A percentile compares a stretch with the other conserved stretches of the same genome.
These are phyloP conservation scores for Himalopsyche phryganea DNA, from an alignment of 1,140 invertebrate genomes.

Conservation along the genomic window DNA sequence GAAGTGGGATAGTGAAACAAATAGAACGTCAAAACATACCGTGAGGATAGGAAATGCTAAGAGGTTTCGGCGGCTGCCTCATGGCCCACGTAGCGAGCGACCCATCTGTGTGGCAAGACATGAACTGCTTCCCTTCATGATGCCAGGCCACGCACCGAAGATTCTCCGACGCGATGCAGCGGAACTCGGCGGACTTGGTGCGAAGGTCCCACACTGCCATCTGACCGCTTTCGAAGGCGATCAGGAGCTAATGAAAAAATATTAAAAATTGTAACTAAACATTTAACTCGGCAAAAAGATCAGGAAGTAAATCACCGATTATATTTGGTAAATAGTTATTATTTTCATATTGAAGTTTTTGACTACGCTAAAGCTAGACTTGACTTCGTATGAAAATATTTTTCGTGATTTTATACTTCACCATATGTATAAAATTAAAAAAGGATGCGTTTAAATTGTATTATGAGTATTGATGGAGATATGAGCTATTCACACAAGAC, in stretches of 20 bases:
- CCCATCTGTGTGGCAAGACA: slow-evolving; percentile 94
- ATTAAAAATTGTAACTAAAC: too few species aligned
- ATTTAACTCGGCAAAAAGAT: too few species aligned
- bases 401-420: too few species aligned
- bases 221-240: slow-evolving; percentile 93
- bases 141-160: slow-evolving; percentile 92
- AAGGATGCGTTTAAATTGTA: too few species aligned
- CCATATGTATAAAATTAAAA: too few species aligned
- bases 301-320: too few species aligned
- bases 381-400: too few species aligned
- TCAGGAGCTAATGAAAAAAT: slow-evolving; percentile 72
- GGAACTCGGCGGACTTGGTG: slow-evolving; percentile 73
- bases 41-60: slow-evolving; percentile 83
- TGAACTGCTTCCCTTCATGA: slow-evolving; percentile 96
- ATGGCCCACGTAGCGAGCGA: slow-evolving; percentile 90
- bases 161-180: slow-evolving; percentile 74
- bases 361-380: too few species aligned
- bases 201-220: slow-evolving; percentile 95
- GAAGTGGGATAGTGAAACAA: slow-evolving; percentile 8
- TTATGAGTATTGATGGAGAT: too few species aligned
- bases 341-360: too few species aligned
- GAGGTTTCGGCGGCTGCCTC: slow-evolving; percentile 70
- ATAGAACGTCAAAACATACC: slow-evolving; percentile 57
- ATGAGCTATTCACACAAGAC: too few species aligned
- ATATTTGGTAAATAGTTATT: too few species aligned